Base-by-base conservation (phyloP, 2,113 vertebrate species). In the Polypterus bichir region DNA sequence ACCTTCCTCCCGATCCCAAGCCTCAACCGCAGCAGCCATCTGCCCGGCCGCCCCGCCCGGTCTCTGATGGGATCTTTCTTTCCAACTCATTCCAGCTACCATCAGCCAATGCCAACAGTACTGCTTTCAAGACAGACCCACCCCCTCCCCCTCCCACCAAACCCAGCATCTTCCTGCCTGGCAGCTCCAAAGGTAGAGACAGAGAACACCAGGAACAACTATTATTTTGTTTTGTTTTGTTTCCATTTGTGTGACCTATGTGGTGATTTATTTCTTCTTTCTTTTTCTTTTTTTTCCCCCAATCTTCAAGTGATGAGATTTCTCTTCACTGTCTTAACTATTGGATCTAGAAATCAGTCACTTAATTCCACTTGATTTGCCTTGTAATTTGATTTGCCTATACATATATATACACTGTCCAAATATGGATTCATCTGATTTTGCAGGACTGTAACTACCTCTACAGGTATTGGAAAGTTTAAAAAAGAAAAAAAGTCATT, bases 61-160 rank as follows among this genome's bases (percentile, higher is more conserved):
- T 85, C 75, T 97, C 95, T 66, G 91, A 93, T 72, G 94, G 94
- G 86, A 81, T 93, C 88, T 94, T 91, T 87, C 89, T 98, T 87
- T 91, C 90, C 81, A 81, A 75, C 86, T 92, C 90, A 75, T 93
- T 89, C 86, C 91, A 84, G 84, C 89, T 81, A 69, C 88, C 91
- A 74, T 63, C 73, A 71, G 87, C 89, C 89, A 90, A 91, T 87
- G 89, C 94, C 93, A 91, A 93, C 96, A 92, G 93, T 93, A 91
- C 92, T 82, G 70, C 76, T 71, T 65, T 52, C 73, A 82, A 72
- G 84, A 74, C 81, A 75, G 88, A 74, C 76, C 83, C 75, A 53
- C 81, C 82, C 78, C 88, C 66, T 3, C 87, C 90, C 89, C 85
- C 79, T 74, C 79, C 83, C 74, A 78, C 82, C 86, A 91, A 92